Conservation (phyloP, 2,113 vertebrate species). For the Vidua macroura region DNA sequence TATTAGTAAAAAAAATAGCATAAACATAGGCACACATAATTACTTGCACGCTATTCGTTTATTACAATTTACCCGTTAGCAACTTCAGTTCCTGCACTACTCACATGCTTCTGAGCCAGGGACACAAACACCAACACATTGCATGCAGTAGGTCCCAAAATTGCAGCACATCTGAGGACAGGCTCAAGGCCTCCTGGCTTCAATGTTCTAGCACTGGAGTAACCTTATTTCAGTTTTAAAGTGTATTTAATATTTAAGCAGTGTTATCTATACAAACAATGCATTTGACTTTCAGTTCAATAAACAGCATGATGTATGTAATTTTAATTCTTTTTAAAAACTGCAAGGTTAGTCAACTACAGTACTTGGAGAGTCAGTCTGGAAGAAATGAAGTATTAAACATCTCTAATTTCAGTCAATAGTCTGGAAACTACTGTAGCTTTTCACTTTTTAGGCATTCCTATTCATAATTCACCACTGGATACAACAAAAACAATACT, state of each 20-base stretch:
- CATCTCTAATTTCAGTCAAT: not conserved
- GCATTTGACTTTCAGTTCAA: not conserved
- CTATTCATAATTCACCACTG: constrained; percentile 5
- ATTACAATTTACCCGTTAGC: not conserved
- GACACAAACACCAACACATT: not conserved
- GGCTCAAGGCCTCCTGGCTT: not conserved
- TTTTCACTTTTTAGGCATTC: constrained; percentile 23
- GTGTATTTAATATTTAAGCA: not conserved
- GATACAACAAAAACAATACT: not conserved
- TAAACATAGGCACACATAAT: not conserved
- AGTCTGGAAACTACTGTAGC: not conserved
- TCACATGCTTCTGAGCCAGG: not conserved
- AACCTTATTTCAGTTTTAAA: not conserved
- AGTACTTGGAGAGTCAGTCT: not conserved
- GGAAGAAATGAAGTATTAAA: constrained; percentile 1
- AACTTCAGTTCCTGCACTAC: not conserved
- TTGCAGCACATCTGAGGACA: not conserved
- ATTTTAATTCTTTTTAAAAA: not conserved
- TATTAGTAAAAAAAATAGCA: not conserved
- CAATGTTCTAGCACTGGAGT: not conserved
- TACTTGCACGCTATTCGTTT: not conserved
- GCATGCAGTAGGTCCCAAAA: not conserved
- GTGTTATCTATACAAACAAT: not conserved
- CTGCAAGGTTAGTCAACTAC: not conserved
- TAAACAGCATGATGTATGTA: not conserved